Evolutionary conservation across 2,113 vertebrate species (phyloP), one percentile per base, ranked within the genome.

Genomic region (Lagopus muta): DNA sequence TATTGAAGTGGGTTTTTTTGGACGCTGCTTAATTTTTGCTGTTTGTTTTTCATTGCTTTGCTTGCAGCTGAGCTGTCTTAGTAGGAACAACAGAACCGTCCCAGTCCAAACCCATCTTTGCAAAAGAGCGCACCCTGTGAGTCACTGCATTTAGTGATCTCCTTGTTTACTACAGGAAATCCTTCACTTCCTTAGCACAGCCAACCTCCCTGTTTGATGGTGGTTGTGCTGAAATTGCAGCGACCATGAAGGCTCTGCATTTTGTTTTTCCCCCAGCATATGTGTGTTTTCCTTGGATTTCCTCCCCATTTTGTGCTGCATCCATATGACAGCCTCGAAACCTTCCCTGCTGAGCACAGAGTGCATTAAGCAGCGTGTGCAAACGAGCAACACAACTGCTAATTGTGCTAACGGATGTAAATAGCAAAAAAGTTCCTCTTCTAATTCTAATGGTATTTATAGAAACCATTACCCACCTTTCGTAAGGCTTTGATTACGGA

Each of bases 71-170:
- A 89, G 94, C 30, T 84, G n/a, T 62, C 36, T 79, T 75, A 61
- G 34, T 89, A 76, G 86, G 71, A 84, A 52, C 77, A 84, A 61
- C 48, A 72, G 66, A 54, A 67, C 83, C 30, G 20, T 82, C 65
- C 62, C 48, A 34, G 40, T 69, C 84, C 70, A 85, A 70, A 94
- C 83, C 8, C 89, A 79, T 78, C 36, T 84, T 86, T 72, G 90
- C n/a, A 8, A 76, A 89, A 77, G 58, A 52, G 18, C 73, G 92
- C 8, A 13, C 58, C 58, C 66, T 47, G 42, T 82, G 89, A 91
- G 74, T 94, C 91, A 92, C 8, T 90, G 66, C 54, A 32, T 94
- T 96, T 84, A 65, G 86, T 92, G 92, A 88, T 93, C 83, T 86
- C 70, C 4, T 0, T 92, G 45, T 89, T 94, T 92, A 73, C 58